Conservation (phyloP, 2,113 vertebrate genomes). For the Mormoops blainvillei region DNA sequence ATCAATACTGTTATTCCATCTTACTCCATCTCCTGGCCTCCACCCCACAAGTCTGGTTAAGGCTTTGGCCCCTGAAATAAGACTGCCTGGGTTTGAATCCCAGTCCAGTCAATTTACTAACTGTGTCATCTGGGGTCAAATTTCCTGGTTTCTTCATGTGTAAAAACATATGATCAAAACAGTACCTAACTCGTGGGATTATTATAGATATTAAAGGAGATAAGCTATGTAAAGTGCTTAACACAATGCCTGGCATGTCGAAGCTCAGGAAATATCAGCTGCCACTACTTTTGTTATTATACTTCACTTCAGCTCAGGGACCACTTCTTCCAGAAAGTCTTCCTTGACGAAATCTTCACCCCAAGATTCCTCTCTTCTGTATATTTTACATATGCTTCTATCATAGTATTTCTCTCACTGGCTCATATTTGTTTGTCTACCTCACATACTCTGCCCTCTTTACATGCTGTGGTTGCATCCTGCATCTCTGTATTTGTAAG, state of each 20-base stretch:
- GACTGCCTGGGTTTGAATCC: background rate
- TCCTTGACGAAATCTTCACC: background rate
- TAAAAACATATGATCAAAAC: background rate
- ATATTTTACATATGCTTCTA: background rate
- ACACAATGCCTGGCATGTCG: background rate
- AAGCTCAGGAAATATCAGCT: background rate
- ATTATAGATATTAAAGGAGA: background rate
- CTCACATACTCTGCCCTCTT: background rate
- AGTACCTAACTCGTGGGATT: background rate
- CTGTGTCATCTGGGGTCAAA: background rate
- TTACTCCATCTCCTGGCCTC: background rate
- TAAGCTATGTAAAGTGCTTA: conserved; percentile 7
- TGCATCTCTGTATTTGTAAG: background rate
- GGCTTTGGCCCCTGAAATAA: conserved; percentile 19
- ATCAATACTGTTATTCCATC: conserved; percentile 10
- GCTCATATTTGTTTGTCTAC: background rate
- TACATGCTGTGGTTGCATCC: background rate
- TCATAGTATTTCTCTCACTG: background rate
- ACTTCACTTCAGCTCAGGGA: background rate
- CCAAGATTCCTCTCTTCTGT: background rate
- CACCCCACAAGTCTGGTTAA: background rate
- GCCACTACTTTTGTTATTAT: background rate
- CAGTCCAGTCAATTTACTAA: background rate
- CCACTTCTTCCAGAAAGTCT: conserved; percentile 6
- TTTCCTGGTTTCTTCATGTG: background rate